Percentiles rank a stretch among this genome's conserved stretches.
These are phyloP conservation scores for Noctua janthina DNA, from an alignment of 2,888 invertebrate genomes.

Conservation along the genomic window DNA sequence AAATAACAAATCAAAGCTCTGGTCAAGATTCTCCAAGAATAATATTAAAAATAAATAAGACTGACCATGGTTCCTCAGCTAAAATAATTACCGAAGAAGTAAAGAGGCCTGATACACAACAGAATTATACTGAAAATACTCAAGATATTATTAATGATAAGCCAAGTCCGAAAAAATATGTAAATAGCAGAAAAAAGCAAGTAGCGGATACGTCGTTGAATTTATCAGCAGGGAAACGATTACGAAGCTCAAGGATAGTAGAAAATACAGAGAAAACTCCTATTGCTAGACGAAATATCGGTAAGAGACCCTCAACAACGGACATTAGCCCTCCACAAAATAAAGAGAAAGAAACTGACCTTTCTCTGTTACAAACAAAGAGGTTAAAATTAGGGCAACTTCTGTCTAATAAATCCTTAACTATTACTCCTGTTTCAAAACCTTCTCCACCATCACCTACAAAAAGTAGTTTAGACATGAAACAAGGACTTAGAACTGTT, in stretches of 20 bases:
- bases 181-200: slow-evolving; percentile 82
- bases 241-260: slow-evolving; percentile 85
- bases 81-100: slow-evolving; percentile 88
- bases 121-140: slow-evolving; percentile 76
- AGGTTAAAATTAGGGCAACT: slow-evolving; percentile 86
- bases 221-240: slow-evolving; percentile 82
- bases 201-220: slow-evolving; percentile 73
- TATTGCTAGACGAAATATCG: slow-evolving; percentile 73
- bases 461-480: slow-evolving; percentile 75
- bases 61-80: slow-evolving; percentile 88
- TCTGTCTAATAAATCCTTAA: slow-evolving; percentile 83
- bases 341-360: slow-evolving; percentile 76
- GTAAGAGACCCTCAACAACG: slow-evolving; percentile 78
- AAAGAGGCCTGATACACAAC: slow-evolving; percentile 75
- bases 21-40: slow-evolving; percentile 90
- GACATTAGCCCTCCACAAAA: slow-evolving; percentile 77
- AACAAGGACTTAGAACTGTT: slow-evolving; percentile 75
- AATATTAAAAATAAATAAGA: slow-evolving; percentile 92
- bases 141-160: slow-evolving; percentile 78
- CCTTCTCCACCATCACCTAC: slow-evolving; percentile 75
- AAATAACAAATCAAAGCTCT: slow-evolving; percentile 81
- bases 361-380: slow-evolving; percentile 83
- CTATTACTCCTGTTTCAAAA: slow-evolving; percentile 82
- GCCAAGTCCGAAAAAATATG: slow-evolving; percentile 76
- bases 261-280: slow-evolving; percentile 81